Evolutionary conservation across 2,113 vertebrate genomes (phyloP), one percentile per base, ranked within the genome.

Genomic region (Psittacula cyanocephala): DNA sequence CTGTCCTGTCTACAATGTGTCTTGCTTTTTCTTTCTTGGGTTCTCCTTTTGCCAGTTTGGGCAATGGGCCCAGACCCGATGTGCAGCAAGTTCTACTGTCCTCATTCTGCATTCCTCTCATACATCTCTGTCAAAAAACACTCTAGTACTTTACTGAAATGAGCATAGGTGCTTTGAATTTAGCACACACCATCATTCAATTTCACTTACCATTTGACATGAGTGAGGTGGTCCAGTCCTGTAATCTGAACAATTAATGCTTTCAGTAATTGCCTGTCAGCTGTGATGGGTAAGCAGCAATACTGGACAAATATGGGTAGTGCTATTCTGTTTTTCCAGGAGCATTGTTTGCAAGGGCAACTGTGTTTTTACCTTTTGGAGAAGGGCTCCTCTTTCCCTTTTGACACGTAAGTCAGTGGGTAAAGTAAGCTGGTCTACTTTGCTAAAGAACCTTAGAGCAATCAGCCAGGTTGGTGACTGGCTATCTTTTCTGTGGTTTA

Each of bases 261-360:
- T 96, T 91, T 44, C 72, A 91, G 33, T 83, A 91, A 79, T 92
- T 92, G 17, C 39, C 69, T 90, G 85, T 93, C 89, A 86, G 2
- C 24, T 68, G 22, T 89, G 88, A 72, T 84, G 72, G 25, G 62
- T 76, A 68, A 91, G 69, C 62, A 95, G 86, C 47, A 82, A 95
- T 86, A 78, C 22, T 69, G 64, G 63, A 68, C 62, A 72, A 81
- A 27, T 65, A 39, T 12, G 10, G 55, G 41, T 50, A 68, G 50
- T 44, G 64, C 46, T 78, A 44, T 17, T 27, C 62, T 77, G 41
- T 59, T 74, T 96, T 96, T 81, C 94, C 94, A 98, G 97, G 97
- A 98, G 97, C 97, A 97, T 96, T 97, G 95, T 95, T 96, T 85
- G 57, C 46, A 88, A 67, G 89, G 86, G 18, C 62, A 95, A 55